These are phyloP conservation scores for Ascidia mentula DNA, from an alignment of 23 tunicate genomes.

Conservation along the genomic window DNA sequence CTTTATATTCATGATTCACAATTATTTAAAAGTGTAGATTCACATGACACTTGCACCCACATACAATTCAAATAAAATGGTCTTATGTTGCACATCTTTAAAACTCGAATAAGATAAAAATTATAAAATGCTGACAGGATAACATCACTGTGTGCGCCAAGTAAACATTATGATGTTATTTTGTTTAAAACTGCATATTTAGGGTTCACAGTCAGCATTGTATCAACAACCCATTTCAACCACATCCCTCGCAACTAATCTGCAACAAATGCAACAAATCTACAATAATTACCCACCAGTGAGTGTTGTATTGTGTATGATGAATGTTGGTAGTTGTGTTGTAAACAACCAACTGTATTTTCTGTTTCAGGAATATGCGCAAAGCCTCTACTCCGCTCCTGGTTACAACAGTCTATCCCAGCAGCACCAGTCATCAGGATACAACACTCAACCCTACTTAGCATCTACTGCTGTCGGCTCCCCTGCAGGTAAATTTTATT, in stretches of 20 bases:
- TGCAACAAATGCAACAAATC: constrained; percentile 94
- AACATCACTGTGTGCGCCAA: background rate
- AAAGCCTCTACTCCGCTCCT: constrained; percentile 17
- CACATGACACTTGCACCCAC: no score
- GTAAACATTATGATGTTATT: background rate
- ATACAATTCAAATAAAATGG: no score
- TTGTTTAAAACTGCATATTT: no score
- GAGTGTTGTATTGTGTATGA: background rate
- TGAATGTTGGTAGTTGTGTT: background rate
- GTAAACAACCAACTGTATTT: constrained; percentile 1
- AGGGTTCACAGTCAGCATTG: constrained; percentile 12
- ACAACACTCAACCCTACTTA: background rate
- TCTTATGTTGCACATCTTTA: no score
- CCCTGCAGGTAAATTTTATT: constrained; percentile 35
- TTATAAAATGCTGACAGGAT: no score
- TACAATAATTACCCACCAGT: constrained; percentile 55
- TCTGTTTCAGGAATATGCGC: background rate
- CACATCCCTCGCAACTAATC: constrained; percentile 70
- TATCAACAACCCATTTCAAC: constrained; percentile 77
- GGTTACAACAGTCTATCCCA: constrained; percentile 21
- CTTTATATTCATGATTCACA: no score
- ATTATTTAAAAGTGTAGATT: no score
- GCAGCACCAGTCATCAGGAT: constrained; percentile 13
- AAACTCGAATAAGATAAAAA: no score
- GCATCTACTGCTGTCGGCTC: constrained; percentile 38